Evolutionary conservation across 2,888 invertebrate species (phyloP), one percentile per base, ranked within the genome.

Genomic region (Colletes collaris): DNA sequence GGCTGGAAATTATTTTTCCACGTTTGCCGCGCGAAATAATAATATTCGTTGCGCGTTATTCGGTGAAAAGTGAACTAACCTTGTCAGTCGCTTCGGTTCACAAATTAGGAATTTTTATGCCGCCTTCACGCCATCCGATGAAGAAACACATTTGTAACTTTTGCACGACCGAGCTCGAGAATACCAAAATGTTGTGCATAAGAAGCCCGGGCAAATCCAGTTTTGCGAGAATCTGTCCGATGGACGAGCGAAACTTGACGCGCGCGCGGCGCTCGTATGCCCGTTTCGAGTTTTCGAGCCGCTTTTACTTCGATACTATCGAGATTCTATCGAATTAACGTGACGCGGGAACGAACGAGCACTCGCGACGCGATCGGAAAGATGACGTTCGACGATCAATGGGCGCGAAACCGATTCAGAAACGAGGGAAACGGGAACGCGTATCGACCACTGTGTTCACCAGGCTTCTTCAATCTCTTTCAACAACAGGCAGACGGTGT

Each of bases 81-180:
- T 86, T 80, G 70, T 55, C 74, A 73, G 70, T 16, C n/a, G 50
- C 44, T 53, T 53, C 40, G 50, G 71, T 80, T 89, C 90, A 91
- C 85, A 91, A 91, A 89, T 90, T 88, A 79, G 90, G 91, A 89
- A 91, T 91, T 89, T 91, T 92, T 88, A 92, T 91, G 86, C 91
- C 90, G 77, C 91, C 91, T 83, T 91, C 91, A 74, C 92, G 86
- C 90, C 92, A 91, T 44, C 92, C 91, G 74, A 91, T 90, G 86
- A 91, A 88, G 86, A 91, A 91, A 88, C 91, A 91, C 91, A 91
- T 91, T 86, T 88, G 88, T 86, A 85, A 83, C 67, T 76, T 75
- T 77, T 82, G 85, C 76, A 85, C 74, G 80, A 83, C 82, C 76
- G 85, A 80, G 66, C 81, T 83, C 62, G 78, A 53, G 76, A 76